phyloP scores from a whole-genome alignment of 2,113 vertebrate species.

The Catharus bicknelli region DNA sequence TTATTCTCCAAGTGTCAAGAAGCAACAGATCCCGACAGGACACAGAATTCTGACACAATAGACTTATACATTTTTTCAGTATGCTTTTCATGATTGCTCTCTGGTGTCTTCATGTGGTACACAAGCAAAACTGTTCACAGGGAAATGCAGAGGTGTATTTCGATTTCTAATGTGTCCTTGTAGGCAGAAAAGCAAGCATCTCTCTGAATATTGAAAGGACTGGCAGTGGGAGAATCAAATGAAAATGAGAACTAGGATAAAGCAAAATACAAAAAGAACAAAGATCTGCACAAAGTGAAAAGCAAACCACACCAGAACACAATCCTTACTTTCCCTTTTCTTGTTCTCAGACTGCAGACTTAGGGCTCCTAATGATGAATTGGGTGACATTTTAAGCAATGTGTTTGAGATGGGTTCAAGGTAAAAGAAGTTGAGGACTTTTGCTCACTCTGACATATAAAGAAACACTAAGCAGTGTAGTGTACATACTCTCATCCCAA shows the following conservation, averaged over 20 bases:
- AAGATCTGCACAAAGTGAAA: not conserved
- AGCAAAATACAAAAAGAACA: not conserved
- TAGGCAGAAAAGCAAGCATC: not conserved
- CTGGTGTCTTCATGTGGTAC: not conserved
- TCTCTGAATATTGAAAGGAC: not conserved
- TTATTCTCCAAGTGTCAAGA: slow-evolving; percentile 19
- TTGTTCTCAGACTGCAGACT: not conserved
- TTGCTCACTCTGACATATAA: not conserved
- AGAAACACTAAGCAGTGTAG: not conserved
- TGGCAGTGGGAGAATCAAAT: not conserved
- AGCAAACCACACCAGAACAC: not conserved
- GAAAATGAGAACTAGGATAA: not conserved
- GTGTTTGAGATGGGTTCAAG: not conserved
- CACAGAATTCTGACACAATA: not conserved
- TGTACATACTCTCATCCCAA: not conserved
- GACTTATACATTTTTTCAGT: not conserved
- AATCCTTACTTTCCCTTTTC: not conserved
- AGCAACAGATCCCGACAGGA: slow-evolving; percentile 23
- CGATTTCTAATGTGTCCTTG: not conserved
- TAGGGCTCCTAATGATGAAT: not conserved
- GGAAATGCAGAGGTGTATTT: not conserved
- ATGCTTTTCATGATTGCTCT: not conserved
- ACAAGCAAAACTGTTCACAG: not conserved
- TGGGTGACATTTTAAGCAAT: not conserved
- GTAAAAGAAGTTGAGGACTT: not conserved